These are phyloP conservation scores for Dicrostonyx torquatus DNA, from an alignment of 2,797 vertebrate genomes.

Conservation along the genomic window DNA sequence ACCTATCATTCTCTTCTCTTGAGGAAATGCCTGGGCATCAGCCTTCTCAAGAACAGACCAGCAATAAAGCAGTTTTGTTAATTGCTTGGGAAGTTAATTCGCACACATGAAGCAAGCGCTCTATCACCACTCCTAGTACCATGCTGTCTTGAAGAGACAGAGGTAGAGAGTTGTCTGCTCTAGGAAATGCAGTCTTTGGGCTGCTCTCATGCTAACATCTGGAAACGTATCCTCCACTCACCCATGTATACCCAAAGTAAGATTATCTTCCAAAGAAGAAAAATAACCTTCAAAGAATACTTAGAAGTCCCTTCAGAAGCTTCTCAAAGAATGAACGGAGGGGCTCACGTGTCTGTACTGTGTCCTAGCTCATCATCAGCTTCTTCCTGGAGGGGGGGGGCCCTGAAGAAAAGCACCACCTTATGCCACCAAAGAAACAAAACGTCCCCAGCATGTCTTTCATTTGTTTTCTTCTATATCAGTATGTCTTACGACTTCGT, in stretches of 20 bases:
- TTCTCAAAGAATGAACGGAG: conserved; percentile 34
- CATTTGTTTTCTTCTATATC: conserved; percentile 4
- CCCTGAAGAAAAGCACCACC: not conserved
- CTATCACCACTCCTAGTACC: not conserved
- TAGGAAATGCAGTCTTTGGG: not conserved
- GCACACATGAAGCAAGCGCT: not conserved
- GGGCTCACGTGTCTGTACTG: not conserved
- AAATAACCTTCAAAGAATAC: not conserved
- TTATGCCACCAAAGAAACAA: not conserved
- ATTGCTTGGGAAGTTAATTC: not conserved
- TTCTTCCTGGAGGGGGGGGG: not conserved
- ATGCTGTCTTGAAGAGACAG: not conserved
- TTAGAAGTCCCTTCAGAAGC: not conserved
- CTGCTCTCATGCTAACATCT: not conserved
- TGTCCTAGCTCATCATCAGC: not conserved
- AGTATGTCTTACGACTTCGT: not conserved
- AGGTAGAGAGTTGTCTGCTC: not conserved
- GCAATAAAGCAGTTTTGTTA: not conserved
- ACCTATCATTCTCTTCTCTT: not conserved
- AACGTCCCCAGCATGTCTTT: not conserved
- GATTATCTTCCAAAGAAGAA: not conserved
- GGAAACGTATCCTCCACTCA: not conserved
- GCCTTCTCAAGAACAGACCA: not conserved
- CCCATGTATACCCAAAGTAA: not conserved
- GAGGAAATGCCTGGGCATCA: not conserved